These are phyloP conservation scores for Prionailurus viverrinus DNA, from an alignment of 2,113 vertebrate species.

Conservation along the genomic window DNA sequence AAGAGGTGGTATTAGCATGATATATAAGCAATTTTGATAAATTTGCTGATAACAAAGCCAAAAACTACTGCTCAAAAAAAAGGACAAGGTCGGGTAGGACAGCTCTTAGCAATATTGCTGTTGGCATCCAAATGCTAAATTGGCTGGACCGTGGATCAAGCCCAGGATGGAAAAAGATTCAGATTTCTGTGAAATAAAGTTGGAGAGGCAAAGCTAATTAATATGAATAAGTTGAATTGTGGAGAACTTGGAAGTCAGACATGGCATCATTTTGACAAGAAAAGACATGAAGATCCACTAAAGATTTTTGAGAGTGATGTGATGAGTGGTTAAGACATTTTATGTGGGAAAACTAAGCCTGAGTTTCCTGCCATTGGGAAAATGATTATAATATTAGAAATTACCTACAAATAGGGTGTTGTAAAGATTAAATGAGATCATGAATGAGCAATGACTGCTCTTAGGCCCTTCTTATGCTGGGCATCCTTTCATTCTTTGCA, in stretches of 20 bases:
- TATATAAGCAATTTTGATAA: neutral
- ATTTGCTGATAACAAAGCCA: constrained; percentile 20
- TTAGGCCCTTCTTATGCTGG: neutral
- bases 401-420: neutral
- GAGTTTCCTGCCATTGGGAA: neutral
- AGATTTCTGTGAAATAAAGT: constrained; percentile 44
- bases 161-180: neutral
- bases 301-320: constrained; percentile 20
- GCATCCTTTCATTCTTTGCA: neutral
- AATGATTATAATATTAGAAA: constrained; percentile 4
- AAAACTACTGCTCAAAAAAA: constrained; percentile 4
- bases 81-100: neutral
- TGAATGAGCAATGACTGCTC: neutral
- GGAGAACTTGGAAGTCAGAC: constrained; percentile 8
- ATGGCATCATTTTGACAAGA: constrained; percentile 9
- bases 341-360: constrained; percentile 47
- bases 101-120: constrained; percentile 24
- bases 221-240: constrained; percentile 46
- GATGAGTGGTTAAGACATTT: neutral
- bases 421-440: neutral
- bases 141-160: neutral
- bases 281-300: constrained; percentile 7
- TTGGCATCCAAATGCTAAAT: constrained; percentile 3
- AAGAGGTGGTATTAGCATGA: neutral
- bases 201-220: constrained; percentile 33